A percentile compares a stretch with the other conserved stretches of the same genome.
phyloP scores from a whole-genome alignment of 2,797 vertebrate species.

The Iguana delicatissima region DNA sequence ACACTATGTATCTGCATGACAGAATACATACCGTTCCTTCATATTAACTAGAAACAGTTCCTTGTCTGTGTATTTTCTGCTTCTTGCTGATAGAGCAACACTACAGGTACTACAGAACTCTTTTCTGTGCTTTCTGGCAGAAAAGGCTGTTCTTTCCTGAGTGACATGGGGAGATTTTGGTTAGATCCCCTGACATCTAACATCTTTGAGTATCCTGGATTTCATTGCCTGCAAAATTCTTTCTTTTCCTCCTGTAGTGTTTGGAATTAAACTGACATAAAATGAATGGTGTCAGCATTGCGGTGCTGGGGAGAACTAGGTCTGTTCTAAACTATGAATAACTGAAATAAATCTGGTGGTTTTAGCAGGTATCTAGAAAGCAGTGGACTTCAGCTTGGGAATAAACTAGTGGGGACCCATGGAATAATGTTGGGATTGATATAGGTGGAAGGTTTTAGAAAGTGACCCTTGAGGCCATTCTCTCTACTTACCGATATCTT shows the following conservation, averaged over 20 bases:
- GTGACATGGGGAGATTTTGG: not conserved
- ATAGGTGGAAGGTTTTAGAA: not conserved
- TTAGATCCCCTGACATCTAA: fast-evolving
- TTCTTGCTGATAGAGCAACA: not conserved
- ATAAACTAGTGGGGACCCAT: not conserved
- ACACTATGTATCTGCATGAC: not conserved
- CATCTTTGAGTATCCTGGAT: not conserved
- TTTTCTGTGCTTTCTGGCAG: fast-evolving
- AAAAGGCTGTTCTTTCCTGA: not conserved
- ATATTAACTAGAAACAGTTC: not conserved
- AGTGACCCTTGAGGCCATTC: not conserved
- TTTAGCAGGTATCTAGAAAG: not conserved
- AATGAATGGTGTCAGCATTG: not conserved
- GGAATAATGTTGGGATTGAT: not conserved
- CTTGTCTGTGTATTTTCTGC: not conserved
- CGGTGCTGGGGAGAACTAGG: not conserved
- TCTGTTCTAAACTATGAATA: not conserved
- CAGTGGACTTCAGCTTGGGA: not conserved
- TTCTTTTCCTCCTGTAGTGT: not conserved
- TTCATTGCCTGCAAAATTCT: not conserved
- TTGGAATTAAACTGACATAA: not conserved
- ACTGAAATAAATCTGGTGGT: not conserved
- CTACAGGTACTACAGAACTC: fast-evolving
- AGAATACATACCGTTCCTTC: not conserved
- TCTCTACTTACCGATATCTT: not conserved